Base-by-base conservation (phyloP, 2,888 invertebrate genomes). In the Ormyrus thymus region DNA sequence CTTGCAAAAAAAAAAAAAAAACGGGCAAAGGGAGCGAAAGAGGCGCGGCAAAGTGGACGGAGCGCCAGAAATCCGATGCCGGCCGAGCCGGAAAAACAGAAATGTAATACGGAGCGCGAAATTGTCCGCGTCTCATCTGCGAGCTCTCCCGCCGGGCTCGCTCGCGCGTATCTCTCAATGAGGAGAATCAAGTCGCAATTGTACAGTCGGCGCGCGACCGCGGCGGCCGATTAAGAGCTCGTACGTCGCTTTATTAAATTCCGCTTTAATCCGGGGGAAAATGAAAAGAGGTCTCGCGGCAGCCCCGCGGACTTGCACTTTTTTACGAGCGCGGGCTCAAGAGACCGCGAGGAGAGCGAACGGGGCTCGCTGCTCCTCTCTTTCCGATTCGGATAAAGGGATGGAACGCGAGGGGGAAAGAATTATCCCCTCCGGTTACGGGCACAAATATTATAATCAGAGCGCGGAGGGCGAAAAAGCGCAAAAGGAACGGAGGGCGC, bases 221-320 rank as follows among this genome's bases (percentile, higher is more conserved):
- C 81, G 80, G 84, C 79, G 86, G 84, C 86, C 86, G 87, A 86
- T 87, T 88, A 87, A 87, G 86, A 83, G 84, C 86, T 85, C 86
- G 86, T 87, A 87, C 85, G 86, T 87, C 86, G 87, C 86, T 87
- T 87, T 88, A 87, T 88, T 87, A 87, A 87, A 88, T 88, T 86
- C 85, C 84, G 84, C 86, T 87, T 88, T 88, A 87, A 88, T 87
- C 87, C 86, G 84, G 84, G 84, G 83, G 84, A 86, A 86, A 87
- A 87, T 86, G 86, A 87, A 87, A 87, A 86, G 85, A 86, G 85
- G 85, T 83, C 81, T 77, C 80, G 71, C 29, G 3, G 29, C 29
- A 29, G 29, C 29, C 29, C 29, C 29, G 29, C 29, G 29, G 29
- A 29, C 29, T 29, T 29, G 29, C 66, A 61, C 77, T 69, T 13